phyloP scores from a whole-genome alignment of 2,113 vertebrate species.

The Oncorhynchus nerka region DNA sequence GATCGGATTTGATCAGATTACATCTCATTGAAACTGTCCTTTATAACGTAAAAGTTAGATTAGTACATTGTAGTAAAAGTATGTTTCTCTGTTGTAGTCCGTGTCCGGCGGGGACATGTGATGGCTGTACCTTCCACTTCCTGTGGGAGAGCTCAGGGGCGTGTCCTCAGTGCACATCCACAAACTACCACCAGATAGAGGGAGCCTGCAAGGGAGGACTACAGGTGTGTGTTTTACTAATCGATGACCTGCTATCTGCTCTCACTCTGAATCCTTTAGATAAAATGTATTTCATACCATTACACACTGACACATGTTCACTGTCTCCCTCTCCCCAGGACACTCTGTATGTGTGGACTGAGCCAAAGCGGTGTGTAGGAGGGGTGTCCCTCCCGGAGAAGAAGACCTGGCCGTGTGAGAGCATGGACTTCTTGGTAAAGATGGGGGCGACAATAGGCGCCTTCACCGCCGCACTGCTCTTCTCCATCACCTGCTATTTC shows the following conservation, averaged over 20 bases:
- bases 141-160: conserved; percentile 92
- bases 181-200: conserved; percentile 90
- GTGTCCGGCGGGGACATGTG: conserved; percentile 92
- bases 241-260: too few species aligned
- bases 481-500: conserved; percentile 94
- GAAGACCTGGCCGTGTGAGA: conserved; percentile 82
- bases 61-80: not conserved
- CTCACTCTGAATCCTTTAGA: too few species aligned
- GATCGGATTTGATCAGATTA: too few species aligned
- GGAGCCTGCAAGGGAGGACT: conserved; percentile 88
- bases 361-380: conserved; percentile 88
- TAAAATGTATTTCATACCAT: too few species aligned
- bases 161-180: conserved; percentile 87
- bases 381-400: conserved; percentile 86
- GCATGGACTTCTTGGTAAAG: conserved; percentile 90
- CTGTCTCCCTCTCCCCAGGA: conserved; percentile 72
- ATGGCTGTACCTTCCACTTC: conserved; percentile 92
- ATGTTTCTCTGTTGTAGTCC: conserved; percentile 60
- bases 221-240: conserved; percentile 74
- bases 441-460: conserved; percentile 84
- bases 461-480: conserved; percentile 85
- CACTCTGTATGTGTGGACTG: conserved; percentile 91
- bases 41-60: too few species aligned
- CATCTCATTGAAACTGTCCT: too few species aligned
- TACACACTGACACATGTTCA: too few species aligned